Evolutionary conservation across 1,140 invertebrate genomes (phyloP), one percentile per base, ranked within the genome.

Genomic region (Hycleus cichorii): DNA sequence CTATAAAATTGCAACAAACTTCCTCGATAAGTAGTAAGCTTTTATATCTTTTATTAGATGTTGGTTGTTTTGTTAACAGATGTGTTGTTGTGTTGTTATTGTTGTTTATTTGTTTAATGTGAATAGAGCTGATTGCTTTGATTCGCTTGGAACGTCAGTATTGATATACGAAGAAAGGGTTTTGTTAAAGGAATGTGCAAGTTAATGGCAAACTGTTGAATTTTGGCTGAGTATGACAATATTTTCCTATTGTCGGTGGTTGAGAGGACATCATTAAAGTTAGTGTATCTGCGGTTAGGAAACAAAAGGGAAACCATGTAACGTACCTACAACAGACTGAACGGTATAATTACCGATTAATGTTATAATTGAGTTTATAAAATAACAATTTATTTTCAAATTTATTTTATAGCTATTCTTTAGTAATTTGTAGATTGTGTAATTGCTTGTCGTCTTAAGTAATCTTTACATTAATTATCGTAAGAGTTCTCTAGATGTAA

Each of bases 151-250:
- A 32, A 53, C 11, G 51, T 46, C 42, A 46, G 44, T 53, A 53
- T 53, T 38, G 43, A 8, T 27, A 38, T 5, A 9, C 46, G 51
- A 53, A 53, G 49, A 52, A 52, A 52, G 42, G 42, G n/a, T 12
- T 53, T 53, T 53, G 51, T 53, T 42, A 38, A 53, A 53, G 51
- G 51, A 53, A 53, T 53, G 51, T 45, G 51, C 51, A 53, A 53
- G 51, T 53, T 53, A 53, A 45, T 53, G 42, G 42, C 51, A 46
- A 53, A 53, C 51, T 53, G 51, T 53, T 53, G 51, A 53, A 53
- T 53, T 53, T 53, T 45, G 38, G 51, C 46, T 46, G 43, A 32
- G 45, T 53, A 53, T 53, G 51, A 53, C 51, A 53, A 53, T 53
- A 53, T 46, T 53, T 53, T 53, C 51, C 51, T 53, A 53, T 53